These are phyloP conservation scores for Rhamnusium bicolor DNA, from an alignment of 2,888 invertebrate genomes.

Conservation along the genomic window DNA sequence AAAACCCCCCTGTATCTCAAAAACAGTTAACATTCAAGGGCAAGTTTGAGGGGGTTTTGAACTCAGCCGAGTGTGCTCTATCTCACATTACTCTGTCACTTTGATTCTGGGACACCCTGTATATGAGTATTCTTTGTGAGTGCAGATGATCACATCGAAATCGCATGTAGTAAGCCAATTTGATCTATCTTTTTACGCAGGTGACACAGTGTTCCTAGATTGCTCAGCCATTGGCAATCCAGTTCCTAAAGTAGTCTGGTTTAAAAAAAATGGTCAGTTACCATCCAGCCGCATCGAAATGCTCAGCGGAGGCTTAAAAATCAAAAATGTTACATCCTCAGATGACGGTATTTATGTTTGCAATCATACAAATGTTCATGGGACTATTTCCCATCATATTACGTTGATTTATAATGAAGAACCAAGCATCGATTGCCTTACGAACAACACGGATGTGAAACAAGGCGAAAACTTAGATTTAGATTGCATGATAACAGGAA, in stretches of 20 bases:
- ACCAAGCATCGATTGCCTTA: slow-evolving; percentile 70
- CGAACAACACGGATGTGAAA: slow-evolving; percentile 68
- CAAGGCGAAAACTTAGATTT: slow-evolving; percentile 73
- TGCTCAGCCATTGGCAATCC: slow-evolving; percentile 82
- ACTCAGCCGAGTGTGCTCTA: no score
- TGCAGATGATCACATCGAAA: no score
- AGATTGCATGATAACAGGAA: slow-evolving; percentile 78
- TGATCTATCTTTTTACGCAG: slow-evolving; percentile 64
- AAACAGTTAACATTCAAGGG: no score
- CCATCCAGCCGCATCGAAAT: slow-evolving; percentile 72
- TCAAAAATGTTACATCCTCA: slow-evolving; percentile 74
- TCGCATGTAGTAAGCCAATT: no score
- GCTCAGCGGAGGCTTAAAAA: slow-evolving; percentile 75
- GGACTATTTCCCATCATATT: slow-evolving; percentile 72
- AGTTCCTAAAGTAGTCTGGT: slow-evolving; percentile 79
- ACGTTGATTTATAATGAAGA: slow-evolving; percentile 72
- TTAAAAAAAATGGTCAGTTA: slow-evolving; percentile 75
- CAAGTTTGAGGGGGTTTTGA: no score
- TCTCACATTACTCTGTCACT: no score
- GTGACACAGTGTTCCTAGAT: slow-evolving; percentile 80
- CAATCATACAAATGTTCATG: slow-evolving; percentile 77
- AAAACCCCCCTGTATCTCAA: no score
- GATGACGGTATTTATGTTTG: slow-evolving; percentile 89
- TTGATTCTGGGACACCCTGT: no score
- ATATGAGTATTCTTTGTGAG: no score